A percentile compares a stretch with the other conserved stretches of the same genome.
phyloP scores from a whole-genome alignment of 2,113 vertebrate species.

The Indri indri region DNA sequence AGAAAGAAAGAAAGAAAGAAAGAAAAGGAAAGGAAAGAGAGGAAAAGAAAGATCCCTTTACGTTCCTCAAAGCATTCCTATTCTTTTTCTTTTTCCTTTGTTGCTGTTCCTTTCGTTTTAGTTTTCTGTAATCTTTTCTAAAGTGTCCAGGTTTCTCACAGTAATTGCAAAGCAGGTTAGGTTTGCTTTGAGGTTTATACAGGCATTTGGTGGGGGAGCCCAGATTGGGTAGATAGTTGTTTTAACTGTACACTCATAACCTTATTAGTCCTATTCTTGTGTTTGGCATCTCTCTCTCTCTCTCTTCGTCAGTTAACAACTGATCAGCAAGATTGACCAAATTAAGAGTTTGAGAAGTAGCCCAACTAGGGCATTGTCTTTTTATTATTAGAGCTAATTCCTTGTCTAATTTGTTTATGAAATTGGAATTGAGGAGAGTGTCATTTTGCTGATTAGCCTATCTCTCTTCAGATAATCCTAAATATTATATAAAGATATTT shows the following conservation, averaged over 20 bases:
- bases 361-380: neutral
- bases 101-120: neutral
- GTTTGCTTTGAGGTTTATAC: neutral
- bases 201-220: neutral
- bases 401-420: neutral
- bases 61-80: neutral
- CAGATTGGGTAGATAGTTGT: neutral
- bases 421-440: neutral
- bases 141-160: neutral
- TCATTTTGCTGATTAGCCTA: neutral
- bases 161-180: neutral
- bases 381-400: neutral
- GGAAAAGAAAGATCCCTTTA: neutral
- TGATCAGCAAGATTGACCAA: neutral
- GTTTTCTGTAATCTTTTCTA: neutral
- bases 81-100: neutral
- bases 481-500: neutral
- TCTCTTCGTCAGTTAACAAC: neutral
- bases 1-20: no score
- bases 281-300: neutral
- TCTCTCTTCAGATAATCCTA: neutral
- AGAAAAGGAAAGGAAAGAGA: neutral
- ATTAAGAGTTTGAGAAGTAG: neutral
- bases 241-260: neutral
- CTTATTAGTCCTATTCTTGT: neutral